Base-by-base conservation (phyloP, 2,888 invertebrate genomes). In the Eumacrocentrus americanus region DNA sequence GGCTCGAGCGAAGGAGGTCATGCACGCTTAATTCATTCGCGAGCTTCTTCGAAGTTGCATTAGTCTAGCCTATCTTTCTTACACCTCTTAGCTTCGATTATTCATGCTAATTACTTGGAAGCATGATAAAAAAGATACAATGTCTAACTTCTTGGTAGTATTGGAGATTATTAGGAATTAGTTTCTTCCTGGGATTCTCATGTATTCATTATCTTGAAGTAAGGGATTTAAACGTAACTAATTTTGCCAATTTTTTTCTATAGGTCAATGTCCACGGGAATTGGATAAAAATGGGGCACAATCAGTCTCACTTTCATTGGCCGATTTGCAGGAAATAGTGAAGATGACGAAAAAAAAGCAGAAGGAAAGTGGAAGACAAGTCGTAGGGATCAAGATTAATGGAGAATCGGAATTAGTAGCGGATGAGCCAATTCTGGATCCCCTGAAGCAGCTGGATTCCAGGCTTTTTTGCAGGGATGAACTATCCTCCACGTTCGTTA, bases 11-110 rank as follows among this genome's bases (percentile, higher is more conserved):
- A 25, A 14, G 23, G 12, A 14, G 23, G 37, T 23, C 4, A 52
- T 52, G 25, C 29, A 29, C 29, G 23, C 37, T 58, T 16, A 35
- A 55, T n/a, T n/a, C n/a, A n/a, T n/a, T n/a, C n/a, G 7, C 23
- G 23, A 11, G 44, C 54, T 46, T 12, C 55, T 47, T 16, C 16
- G 5, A 18, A 48, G 20, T 12, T 16, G 46, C 44, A 38, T 38
- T 38, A 38, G 38, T 52, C 22, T 11, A 22, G 11, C 23, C 37
- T 35, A 16, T 3, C 12, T 4, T 6, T 20, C 3, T 9, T n/a
- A 11, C 7, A 18, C 20, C 11, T 7, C 1, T 2, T 20, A 16
- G 16, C 9, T 42, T 40, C 38, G 38, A 40, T 40, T 18, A 42
- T 42, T 7, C 2, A 9, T 7, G 18, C 16, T 20, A 18, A 42